Evolutionary conservation across 2,888 invertebrate species (phyloP), one percentile per base, ranked within the genome.

Genomic region (Cephalotes varians): DNA sequence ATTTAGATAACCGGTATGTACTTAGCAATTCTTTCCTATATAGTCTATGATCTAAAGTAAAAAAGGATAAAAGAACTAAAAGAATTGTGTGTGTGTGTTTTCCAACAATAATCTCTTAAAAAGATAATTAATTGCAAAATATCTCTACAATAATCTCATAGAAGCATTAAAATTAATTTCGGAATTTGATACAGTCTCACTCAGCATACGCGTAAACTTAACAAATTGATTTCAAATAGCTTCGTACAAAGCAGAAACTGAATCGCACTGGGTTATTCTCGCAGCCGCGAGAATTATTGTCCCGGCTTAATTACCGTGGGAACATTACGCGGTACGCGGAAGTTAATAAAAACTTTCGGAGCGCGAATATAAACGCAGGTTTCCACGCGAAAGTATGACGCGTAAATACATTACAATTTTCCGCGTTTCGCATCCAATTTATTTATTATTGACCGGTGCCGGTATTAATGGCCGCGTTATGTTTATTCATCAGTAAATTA

Each of bases 351-450:
- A 80, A 80, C 60, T 80, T 80, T 80, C 77, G 77, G 56, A 79
- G 77, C 77, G 77, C 77, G 77, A 79, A 79, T 69, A 79, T 79
- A 69, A 54, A 69, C 69, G 71, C 77, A 79, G 56, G 56, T 69
- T 76, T 37, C 69, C 81, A 74, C 72, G 47, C 76, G 64, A 74
- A 81, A 81, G 74, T 76, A 74, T 81, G 64, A 73, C 62, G 64
- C 76, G 81, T 81, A 81, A 81, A 74, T 81, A 76, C 81, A 74
- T 81, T 81, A 81, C 81, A 81, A 81, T 74, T 74, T 64, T 81
- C 77, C 77, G 69, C 77, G 77, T 79, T 79, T 79, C 56, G 77
- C 77, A 79, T 81, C 54, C 74, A 81, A 81, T 81, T 81, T 81
- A 81, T 81, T 81, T 81, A 81, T 81, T 81, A 81, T 81, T 74